These are phyloP conservation scores for Ormyrus pomaceus DNA, from an alignment of 2,888 invertebrate genomes.

Conservation along the genomic window DNA sequence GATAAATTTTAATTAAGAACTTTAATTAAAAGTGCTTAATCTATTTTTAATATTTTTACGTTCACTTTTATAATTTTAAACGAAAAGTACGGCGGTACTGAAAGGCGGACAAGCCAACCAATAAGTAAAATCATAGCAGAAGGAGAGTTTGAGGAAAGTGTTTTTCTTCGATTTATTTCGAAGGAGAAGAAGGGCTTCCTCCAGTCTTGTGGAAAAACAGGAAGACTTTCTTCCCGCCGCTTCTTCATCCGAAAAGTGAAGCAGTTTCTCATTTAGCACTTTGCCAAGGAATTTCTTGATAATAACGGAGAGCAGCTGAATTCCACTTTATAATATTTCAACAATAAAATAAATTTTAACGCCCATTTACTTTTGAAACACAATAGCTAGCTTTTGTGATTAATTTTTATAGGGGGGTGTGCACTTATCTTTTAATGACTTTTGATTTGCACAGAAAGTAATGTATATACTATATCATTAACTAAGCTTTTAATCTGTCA, in stretches of 20 bases:
- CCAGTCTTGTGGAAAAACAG: constrained; percentile 33
- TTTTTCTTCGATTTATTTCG: constrained; percentile 50
- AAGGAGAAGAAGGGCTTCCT: neutral
- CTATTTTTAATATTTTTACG: neutral
- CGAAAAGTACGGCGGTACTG: neutral
- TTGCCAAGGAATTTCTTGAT: constrained; percentile 25
- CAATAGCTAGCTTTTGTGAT: constrained; percentile 22
- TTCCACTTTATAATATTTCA: constrained; percentile 18
- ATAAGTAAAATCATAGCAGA: constrained; percentile 15
- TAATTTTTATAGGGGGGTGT: neutral
- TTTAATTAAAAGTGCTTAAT: neutral
- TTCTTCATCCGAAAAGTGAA: constrained; percentile 34
- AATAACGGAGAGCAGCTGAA: constrained; percentile 9
- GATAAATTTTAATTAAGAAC: neutral
- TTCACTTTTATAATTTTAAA: constrained; percentile 7
- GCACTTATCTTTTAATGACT: too few species aligned
- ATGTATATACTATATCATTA: too few species aligned
- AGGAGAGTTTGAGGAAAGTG: constrained; percentile 20
- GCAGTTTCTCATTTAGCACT: constrained; percentile 38
- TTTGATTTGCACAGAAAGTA: too few species aligned
- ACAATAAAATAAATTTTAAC: constrained; percentile 23
- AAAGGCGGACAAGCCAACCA: neutral
- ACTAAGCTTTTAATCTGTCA: too few species aligned
- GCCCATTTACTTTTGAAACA: constrained; percentile 9
- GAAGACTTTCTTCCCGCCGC: constrained; percentile 6